Base-by-base conservation (phyloP, 2,797 vertebrate genomes). In the Coilia nasus region DNA sequence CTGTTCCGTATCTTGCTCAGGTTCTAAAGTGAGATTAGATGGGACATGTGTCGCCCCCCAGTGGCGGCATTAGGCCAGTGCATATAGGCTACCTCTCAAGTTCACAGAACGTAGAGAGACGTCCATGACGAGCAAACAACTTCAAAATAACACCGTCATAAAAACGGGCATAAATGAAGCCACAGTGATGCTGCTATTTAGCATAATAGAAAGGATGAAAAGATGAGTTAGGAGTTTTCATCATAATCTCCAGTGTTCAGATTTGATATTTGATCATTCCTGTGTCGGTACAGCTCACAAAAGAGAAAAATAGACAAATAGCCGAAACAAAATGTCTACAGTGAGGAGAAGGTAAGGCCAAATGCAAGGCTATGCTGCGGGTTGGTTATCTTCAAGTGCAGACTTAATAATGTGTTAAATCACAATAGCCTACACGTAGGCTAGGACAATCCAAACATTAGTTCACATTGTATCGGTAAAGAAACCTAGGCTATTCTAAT, bases 1-100 rank as follows among this genome's bases (percentile, higher is more conserved):
- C 31, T 41, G 31, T 28, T 75, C 31, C 67, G 31, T 35, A 31
- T 78, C 19, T 78, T 19, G 71, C 71, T 9, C 71, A 78, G 71
- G 31, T 54, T 54, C 50, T 54, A 44, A 44, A 78, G 17, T 78
- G 71, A 78, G 19, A 84, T 57, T 67, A 82, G 81, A 80, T 80
- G 80, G 82, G 41, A 82, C 80, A 84, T 84, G 86, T 56, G 64
- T 81, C 83, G 87, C 85, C 89, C 84, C 83, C 88, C 81, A 25
- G 84, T 86, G 85, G 62, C 81, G 57, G 54, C 25, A 83, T 64
- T 54, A 23, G 86, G 41, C 28, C 56, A 80, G 82, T 60, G 19
- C 86, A 86, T 31, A 12, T 19, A 56, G 19, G 23, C 17, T 41
- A 71, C 14, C 35, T 23, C 60, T 23, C 60, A 64, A 64, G 7